Percentiles rank a stretch among this genome's conserved stretches.
These are phyloP conservation scores for Octomys mimax DNA, from an alignment of 2,797 vertebrate genomes.

Conservation along the genomic window DNA sequence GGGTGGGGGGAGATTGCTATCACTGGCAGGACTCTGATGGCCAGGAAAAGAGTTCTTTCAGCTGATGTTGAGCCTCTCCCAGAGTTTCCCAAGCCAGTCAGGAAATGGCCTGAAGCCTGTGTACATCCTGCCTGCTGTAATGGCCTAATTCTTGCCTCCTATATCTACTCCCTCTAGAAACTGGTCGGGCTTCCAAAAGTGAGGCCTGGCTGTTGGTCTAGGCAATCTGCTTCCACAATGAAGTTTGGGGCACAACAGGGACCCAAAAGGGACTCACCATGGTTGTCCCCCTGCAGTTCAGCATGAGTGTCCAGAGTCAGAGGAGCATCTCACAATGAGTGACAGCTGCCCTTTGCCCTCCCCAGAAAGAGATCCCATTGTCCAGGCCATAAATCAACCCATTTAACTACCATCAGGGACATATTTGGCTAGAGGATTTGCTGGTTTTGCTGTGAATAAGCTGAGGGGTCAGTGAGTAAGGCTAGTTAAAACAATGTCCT, in stretches of 20 bases:
- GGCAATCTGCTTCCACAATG: neutral
- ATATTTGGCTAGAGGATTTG: slow-evolving; percentile 25
- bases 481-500: slow-evolving; percentile 11
- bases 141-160: slow-evolving; percentile 69
- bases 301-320: neutral
- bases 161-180: neutral
- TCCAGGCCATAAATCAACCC: neutral
- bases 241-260: neutral
- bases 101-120: slow-evolving; percentile 71
- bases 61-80: slow-evolving; percentile 80
- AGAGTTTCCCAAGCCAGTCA: slow-evolving; percentile 22
- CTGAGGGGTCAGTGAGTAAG: neutral
- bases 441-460: neutral
- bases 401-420: slow-evolving; percentile 30
- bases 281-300: neutral
- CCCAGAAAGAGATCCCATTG: neutral
- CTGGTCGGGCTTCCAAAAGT: neutral
- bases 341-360: neutral
- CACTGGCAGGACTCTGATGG: slow-evolving; percentile 68
- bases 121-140: slow-evolving; percentile 77
- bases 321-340: neutral
- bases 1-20: slow-evolving; percentile 76
- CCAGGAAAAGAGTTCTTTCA: slow-evolving; percentile 70
- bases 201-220: neutral
- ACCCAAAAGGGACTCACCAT: rapidly evolving